A percentile compares a stretch with the other conserved stretches of the same genome.
Evolutionary conservation across 2,113 vertebrate genomes (phyloP).

Genomic region (Himantopus leucocephalus): DNA sequence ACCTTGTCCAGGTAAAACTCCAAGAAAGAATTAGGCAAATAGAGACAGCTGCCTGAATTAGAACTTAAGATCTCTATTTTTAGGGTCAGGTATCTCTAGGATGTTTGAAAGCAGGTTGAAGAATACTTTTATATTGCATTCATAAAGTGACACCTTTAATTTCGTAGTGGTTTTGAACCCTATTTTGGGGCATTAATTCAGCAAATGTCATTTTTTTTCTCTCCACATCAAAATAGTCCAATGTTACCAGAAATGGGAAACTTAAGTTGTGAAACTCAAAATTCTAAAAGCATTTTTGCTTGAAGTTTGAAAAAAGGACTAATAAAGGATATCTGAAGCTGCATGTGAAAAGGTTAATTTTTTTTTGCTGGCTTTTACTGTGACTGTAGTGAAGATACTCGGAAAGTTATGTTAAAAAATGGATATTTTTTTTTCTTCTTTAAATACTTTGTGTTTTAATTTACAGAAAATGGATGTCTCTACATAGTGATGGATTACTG

Average conservation of each 20-base stretch:
- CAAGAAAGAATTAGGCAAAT: neutral
- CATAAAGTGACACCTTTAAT: neutral
- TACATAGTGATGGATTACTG: constrained; percentile 99
- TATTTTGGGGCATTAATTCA: neutral
- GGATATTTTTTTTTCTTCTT: neutral
- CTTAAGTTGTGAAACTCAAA: neutral
- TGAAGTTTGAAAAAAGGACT: neutral
- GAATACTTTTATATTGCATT: neutral
- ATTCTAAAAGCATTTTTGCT: neutral
- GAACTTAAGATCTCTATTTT: neutral
- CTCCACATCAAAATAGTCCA: neutral
- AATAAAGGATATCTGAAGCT: neutral
- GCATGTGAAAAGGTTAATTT: neutral
- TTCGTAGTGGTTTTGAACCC: neutral
- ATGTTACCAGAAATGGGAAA: neutral
- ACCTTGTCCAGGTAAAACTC: neutral
- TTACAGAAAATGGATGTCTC: constrained; percentile 90
- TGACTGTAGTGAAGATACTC: neutral
- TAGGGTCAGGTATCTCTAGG: neutral
- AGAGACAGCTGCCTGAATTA: neutral
- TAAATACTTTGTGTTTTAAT: neutral
- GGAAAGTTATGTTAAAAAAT: neutral
- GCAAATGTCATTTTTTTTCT: neutral
- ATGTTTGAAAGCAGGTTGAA: neutral
- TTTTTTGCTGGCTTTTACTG: neutral